phyloP scores from a whole-genome alignment of 2,113 vertebrate species.

The Eulemur macaco region DNA sequence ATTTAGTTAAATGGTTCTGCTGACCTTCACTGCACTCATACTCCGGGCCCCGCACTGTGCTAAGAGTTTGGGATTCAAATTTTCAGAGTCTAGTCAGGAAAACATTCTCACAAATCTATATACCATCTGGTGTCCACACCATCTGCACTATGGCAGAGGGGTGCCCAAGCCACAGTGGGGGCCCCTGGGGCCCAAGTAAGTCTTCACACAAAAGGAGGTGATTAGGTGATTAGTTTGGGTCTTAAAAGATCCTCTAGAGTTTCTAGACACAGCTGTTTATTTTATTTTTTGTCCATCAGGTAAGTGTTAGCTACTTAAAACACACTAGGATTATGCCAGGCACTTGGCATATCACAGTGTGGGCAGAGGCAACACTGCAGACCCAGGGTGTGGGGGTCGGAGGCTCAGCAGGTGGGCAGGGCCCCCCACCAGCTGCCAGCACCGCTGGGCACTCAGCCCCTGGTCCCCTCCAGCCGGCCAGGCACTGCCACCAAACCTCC shows the following conservation, averaged over 20 bases:
- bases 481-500: not conserved
- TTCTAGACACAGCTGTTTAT: not conserved
- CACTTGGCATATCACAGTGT: not conserved
- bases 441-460: not conserved
- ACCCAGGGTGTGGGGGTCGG: not conserved
- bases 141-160: too few species aligned
- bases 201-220: not conserved
- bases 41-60: not conserved
- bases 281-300: not conserved
- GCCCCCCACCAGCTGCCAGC: not conserved
- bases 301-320: not conserved
- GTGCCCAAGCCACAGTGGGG: accelerated
- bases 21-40: accelerated
- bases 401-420: accelerated
- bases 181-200: not conserved
- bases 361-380: accelerated
- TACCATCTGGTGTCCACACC: not conserved
- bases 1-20: not conserved
- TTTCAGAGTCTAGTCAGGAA: not conserved
- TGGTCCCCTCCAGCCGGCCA: too few species aligned
- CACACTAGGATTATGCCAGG: too few species aligned
- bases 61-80: not conserved
- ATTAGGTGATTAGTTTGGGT: not conserved
- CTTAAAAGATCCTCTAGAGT: not conserved
- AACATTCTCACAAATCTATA: not conserved